Evolutionary conservation across 2,113 vertebrate species (phyloP), one percentile per base, ranked within the genome.

Genomic region (Myrmophylax atrothorax): DNA sequence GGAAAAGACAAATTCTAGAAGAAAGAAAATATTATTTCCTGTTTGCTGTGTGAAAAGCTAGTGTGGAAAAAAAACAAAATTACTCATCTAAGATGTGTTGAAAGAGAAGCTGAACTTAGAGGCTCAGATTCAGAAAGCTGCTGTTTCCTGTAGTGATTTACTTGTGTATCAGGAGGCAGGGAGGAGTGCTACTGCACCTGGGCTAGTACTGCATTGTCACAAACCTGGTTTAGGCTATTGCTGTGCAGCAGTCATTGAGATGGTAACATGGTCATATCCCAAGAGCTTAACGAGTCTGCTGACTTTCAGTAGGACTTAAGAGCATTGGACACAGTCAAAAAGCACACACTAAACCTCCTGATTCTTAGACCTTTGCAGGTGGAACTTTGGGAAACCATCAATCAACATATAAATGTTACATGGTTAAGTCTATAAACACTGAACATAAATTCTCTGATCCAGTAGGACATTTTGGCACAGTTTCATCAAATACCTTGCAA

Each of bases 181-280:
- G 26, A 42, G 52, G 47, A 56, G 16, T 52, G 33, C 16, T 55
- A 0, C 60, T 46, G 53, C 24, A 3, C 7, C 46, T 55, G 33
- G 38, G 40, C 42, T 42, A 0, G 14, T 23, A 0, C 12, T 35
- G 26, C 12, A 10, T 52, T 8, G 6, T 19, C 35, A 9, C 4
- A 2, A 38, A 26, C 6, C 19, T 10, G 22, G 18, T 31, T 58
- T 11, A 60, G 50, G 63, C 33, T 60, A 6, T 20, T n/a, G 47
- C 52, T 80, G 14, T 70, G 28, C 67, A 52, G 16, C 28, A 37
- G 35, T 8, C 37, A 15, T 4, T n/a, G 52, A 49, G 11, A 22
- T 1, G 0, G 52, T 15, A 55, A 14, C 23, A 5, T 46, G 20
- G 10, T 19, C 18, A 4, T 40, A 14, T 50, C 55, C n/a, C 35